Base-by-base conservation (phyloP, 2,888 invertebrate species). In the Nemapogon koenigi region DNA sequence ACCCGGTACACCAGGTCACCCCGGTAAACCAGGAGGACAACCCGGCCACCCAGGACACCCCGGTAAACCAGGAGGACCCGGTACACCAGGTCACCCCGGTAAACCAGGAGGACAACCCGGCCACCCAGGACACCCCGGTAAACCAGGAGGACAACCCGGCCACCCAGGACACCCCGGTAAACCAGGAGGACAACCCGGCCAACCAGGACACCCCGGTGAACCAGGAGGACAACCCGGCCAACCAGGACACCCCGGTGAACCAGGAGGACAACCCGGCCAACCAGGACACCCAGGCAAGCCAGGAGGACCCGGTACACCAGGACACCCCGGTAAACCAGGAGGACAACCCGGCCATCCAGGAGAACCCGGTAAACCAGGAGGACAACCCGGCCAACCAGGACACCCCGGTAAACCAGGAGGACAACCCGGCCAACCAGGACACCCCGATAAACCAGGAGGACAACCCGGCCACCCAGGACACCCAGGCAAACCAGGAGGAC, bases 221-320 rank as follows among this genome's bases (percentile, higher is more conserved):
- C 55, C 57, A 38, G 58, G 17, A 0, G 25, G 29, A 16, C 26
- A 52, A 38, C 44, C 47, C 37, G 43, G n/a, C n/a, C n/a, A 37
- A 35, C 54, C 57, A 35, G 43, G 57, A 30, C 56, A 50, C 17
- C 71, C 68, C 36, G 43, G 39, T 10, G 39, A 31, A n/a, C 56
- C 42, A 40, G 38, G 17, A 0, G 25, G 29, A 16, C 26, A 52
- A 38, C 44, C 47, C 37, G 43, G n/a, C n/a, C n/a, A 37, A 35
- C 54, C 57, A 35, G 43, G 43, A 40, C 48, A 46, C 35, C 62
- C 67, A 26, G 47, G 40, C 17, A 38, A 16, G 8, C 33, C 32
- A 38, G 33, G 27, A 2, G 29, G 17, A 6, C 39, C 39, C 32
- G 32, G 10, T 3, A 27, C 22, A 2, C 31, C 38, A 26, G 38